These are phyloP conservation scores for Semnornis frantzii DNA, from an alignment of 2,113 vertebrate species.

Conservation along the genomic window DNA sequence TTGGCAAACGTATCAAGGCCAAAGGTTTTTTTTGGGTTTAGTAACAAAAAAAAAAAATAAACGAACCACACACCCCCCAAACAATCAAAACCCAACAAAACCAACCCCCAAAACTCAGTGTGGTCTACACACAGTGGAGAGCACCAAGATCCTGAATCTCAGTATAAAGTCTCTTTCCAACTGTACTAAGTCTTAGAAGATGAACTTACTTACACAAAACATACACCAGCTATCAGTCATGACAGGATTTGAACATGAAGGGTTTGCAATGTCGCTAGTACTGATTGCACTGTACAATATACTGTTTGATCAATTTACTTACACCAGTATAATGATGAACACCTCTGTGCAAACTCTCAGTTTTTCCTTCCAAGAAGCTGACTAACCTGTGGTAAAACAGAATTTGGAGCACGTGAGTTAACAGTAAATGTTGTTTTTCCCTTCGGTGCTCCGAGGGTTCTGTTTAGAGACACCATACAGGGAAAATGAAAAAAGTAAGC, in stretches of 20 bases:
- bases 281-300: neutral
- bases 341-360: slow-evolving; percentile 87
- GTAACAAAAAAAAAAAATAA: neutral
- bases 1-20: neutral
- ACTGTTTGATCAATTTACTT: slow-evolving; percentile 57
- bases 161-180: neutral
- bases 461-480: neutral
- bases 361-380: slow-evolving; percentile 89
- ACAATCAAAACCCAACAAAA: too few relatives aligned
- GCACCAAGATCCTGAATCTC: neutral
- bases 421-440: neutral
- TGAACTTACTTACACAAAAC: neutral
- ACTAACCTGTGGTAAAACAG: slow-evolving; percentile 75
- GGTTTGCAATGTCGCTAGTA: neutral
- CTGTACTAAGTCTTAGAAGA: neutral
- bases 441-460: neutral
- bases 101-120: neutral
- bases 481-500: neutral
- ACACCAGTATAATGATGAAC: slow-evolving; percentile 93
- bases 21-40: neutral
- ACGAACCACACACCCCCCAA: too few relatives aligned
- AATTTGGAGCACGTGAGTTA: neutral
- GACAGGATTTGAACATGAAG: neutral
- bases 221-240: neutral
- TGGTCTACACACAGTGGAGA: neutral